Evolutionary conservation across 2,113 vertebrate genomes (phyloP), one percentile per base, ranked within the genome.

Genomic region (Todiramphus saurophagus): DNA sequence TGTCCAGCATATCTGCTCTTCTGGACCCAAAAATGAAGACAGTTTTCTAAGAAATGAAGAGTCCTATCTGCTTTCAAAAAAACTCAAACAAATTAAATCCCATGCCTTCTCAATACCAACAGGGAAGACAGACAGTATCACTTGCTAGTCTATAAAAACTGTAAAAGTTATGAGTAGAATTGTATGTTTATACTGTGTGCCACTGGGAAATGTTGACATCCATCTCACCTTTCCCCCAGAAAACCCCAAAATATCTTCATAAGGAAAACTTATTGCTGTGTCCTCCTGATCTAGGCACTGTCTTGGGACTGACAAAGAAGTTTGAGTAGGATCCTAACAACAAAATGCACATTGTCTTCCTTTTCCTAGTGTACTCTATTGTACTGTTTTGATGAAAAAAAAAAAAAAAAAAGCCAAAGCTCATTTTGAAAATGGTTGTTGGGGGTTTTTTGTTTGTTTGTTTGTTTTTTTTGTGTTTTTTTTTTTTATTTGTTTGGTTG

Each of bases 201-300:
- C 9, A 16, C 7, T 50, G 8, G 16, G 33, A 64, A 63, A 64
- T 23, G 7, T 43, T 18, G 6, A 5, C 21, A 3, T 81, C 3
- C 7, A 35, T 70, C 12, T 3, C 20, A 74, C 10, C 1, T 10
- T 58, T 10, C 7, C 11, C 2, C 1, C 1, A 11, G 10, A 48
- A 21, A 31, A 0, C 0, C 1, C 4, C 3, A 3, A 63, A 63
- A 44, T 35, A 25, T 6, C 7, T 70, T 70, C 10, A 30, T 28
- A 2, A 63, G 24, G 12, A 83, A 76, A 89, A 9, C 2, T 30
- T 62, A 33, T 14, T 74, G 15, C 33, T 78, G 10, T 74, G 18
- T 2, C 6, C 2, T 87, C 9, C 31, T 37, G 16, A 25, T 70
- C 25, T 59, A 55, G 43, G 9, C 43, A 59, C 11, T 46, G 10